Base-by-base conservation (phyloP, 2,888 invertebrate genomes). In the Belgica antarctica region DNA sequence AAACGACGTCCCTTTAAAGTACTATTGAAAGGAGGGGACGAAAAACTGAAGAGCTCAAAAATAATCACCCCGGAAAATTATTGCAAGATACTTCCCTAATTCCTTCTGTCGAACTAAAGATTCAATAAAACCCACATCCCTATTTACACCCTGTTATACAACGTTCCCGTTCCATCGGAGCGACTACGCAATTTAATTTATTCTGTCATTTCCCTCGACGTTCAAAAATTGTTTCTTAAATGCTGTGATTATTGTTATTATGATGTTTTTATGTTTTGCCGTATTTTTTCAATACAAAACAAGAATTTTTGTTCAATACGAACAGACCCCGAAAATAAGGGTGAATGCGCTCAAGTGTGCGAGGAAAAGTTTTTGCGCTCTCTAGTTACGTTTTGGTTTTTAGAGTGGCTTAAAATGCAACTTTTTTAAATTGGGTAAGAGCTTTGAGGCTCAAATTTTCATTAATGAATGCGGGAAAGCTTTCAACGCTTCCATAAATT, bases 171-270 rank as follows among this genome's bases (percentile, higher is more conserved):
- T 52, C 22, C 52, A 7, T n/a, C n/a, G n/a, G n/a, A n/a, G 52
- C 22, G 22, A 22, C 12, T 52, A 52, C 52, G 52, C 52, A 52
- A 52, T 52, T 52, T 52, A 52, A 52, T 52, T 52, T 52, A 52
- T 52, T 52, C 52, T 52, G 52, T 52, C 52, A n/a, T 52, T 46
- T 52, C 52, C 52, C 52, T 52, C 52, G 52, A 17, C n/a, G n/a
- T 52, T 22, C 7, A 7, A 52, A 52, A 52, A 52, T 52, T n/a
- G 52, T 52, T 52, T 52, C 52, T 52, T 52, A 52, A 52, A 52
- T 52, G 52, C 52, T 52, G 52, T 52, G 52, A 52, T 52, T 52
- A 52, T 52, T 52, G 52, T 52, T 52, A 41, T 41, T 41, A 52
- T 52, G 52, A 52, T 52, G 52, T 52, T 52, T 52, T 41, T 31